phyloP scores from a whole-genome alignment of 2,797 vertebrate species.

The Amphiprion clarkii region DNA sequence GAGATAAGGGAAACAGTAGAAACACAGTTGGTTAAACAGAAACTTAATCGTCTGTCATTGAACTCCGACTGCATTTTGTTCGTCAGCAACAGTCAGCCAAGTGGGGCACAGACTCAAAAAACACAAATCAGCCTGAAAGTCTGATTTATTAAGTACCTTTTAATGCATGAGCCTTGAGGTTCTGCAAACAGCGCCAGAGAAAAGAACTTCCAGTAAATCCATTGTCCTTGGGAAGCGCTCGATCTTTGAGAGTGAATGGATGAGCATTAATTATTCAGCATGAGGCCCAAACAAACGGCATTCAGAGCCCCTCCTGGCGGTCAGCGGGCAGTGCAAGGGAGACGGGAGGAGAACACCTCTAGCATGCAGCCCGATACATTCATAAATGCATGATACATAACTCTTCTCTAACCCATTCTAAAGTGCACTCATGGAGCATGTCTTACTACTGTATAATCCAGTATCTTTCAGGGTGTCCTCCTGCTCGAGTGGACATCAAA shows the following conservation, averaged over 20 bases:
- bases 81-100: slow-evolving; percentile 14
- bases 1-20: background rate
- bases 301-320: slow-evolving; percentile 13
- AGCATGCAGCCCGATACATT: slow-evolving; percentile 37
- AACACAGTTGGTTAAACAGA: background rate
- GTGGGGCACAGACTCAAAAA: slow-evolving; percentile 20
- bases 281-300: slow-evolving; percentile 45
- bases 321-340: background rate
- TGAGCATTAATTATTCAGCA: slow-evolving; percentile 74
- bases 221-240: slow-evolving; percentile 64
- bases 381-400: slow-evolving; percentile 49
- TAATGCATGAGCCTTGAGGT: slow-evolving; percentile 47
- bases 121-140: slow-evolving; percentile 38
- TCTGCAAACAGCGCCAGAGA: slow-evolving; percentile 42
- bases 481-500: slow-evolving; percentile 34
- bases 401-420: slow-evolving; percentile 19
- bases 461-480: background rate
- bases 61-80: background rate
- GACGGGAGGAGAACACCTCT: slow-evolving; percentile 32
- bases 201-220: slow-evolving; percentile 58
- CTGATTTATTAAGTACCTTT: slow-evolving; percentile 68
- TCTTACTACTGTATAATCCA: slow-evolving; percentile 11
- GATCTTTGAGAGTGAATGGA: slow-evolving; percentile 60
- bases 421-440: slow-evolving; percentile 26
- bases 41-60: background rate